phyloP scores from a whole-genome alignment of 30 jellyfish, hydroid and myxozoan genomes.

The Turritopsis rubra region DNA sequence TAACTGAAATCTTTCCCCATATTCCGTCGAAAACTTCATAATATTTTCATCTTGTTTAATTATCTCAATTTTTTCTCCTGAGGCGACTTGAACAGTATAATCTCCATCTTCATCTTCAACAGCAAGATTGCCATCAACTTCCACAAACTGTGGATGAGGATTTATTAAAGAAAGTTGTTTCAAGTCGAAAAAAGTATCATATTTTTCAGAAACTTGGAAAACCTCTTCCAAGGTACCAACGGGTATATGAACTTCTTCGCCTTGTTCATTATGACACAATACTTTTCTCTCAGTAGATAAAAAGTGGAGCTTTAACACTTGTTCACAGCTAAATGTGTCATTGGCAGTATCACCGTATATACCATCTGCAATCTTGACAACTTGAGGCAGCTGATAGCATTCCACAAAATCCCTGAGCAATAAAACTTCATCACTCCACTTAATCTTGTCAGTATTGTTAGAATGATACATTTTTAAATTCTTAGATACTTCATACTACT shows the following conservation, averaged over 20 bases:
- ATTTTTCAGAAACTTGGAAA: not conserved
- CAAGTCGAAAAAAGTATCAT: slow-evolving; percentile 32
- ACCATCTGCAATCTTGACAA: slow-evolving; percentile 65
- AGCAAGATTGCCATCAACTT: slow-evolving; percentile 53
- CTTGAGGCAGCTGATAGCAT: slow-evolving; percentile 55
- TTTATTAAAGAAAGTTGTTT: slow-evolving; percentile 40
- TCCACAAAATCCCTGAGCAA: slow-evolving; percentile 40
- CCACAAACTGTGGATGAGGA: slow-evolving; percentile 68
- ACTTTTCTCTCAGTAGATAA: slow-evolving; percentile 35
- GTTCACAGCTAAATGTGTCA: slow-evolving; percentile 71
- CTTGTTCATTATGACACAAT: slow-evolving; percentile 28
- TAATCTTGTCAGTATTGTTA: not conserved
- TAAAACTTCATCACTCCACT: slow-evolving; percentile 61
- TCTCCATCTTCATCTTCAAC: slow-evolving; percentile 13
- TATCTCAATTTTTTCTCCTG: not conserved
- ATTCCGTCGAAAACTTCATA: not conserved
- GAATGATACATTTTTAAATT: not conserved
- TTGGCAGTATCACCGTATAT: slow-evolving; percentile 61
- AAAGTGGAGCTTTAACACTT: slow-evolving; percentile 57
- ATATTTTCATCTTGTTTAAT: not conserved
- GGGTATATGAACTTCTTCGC: slow-evolving; percentile 56
- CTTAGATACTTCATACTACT: too few relatives aligned
- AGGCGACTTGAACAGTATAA: not conserved
- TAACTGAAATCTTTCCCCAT: not conserved
- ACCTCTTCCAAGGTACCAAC: slow-evolving; percentile 30